Conservation (phyloP, 2,888 invertebrate species). For the Brachylomia viminalis region DNA sequence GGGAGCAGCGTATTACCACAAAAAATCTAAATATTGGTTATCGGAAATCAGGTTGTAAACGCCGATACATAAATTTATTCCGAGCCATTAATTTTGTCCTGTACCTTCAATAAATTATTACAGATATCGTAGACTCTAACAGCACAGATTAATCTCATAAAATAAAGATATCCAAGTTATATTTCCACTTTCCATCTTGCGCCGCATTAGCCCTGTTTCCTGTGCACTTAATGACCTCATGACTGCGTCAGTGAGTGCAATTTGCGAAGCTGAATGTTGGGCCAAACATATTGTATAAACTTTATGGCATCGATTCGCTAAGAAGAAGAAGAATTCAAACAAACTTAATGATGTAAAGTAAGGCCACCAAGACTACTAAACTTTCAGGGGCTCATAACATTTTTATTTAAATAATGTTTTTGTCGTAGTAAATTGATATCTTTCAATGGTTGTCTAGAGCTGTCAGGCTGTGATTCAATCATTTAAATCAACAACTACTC, state of each 20-base stretch:
- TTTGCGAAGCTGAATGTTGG: background rate
- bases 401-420: too few species aligned
- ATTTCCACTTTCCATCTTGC: background rate
- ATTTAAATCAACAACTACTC: too few species aligned
- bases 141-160: constrained; percentile 13
- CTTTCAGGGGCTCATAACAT: too few species aligned
- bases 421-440: too few species aligned
- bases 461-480: too few species aligned
- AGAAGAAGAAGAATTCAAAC: constrained; percentile 14
- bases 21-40: background rate
- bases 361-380: too few species aligned
- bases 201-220: too few species aligned
- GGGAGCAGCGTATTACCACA: too few species aligned
- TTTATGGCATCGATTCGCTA: background rate
- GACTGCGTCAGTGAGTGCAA: background rate
- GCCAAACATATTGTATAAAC: background rate
- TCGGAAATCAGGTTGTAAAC: background rate
- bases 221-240: background rate
- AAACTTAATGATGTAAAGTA: constrained; percentile 36
- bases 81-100: background rate
- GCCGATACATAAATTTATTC: background rate
- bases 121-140: background rate
- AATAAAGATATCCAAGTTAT: constrained; percentile 22
- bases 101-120: background rate
- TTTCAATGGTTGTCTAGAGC: too few species aligned